These are phyloP conservation scores for Phoeniculus purpureus DNA, from an alignment of 2,797 vertebrate species.

Conservation along the genomic window DNA sequence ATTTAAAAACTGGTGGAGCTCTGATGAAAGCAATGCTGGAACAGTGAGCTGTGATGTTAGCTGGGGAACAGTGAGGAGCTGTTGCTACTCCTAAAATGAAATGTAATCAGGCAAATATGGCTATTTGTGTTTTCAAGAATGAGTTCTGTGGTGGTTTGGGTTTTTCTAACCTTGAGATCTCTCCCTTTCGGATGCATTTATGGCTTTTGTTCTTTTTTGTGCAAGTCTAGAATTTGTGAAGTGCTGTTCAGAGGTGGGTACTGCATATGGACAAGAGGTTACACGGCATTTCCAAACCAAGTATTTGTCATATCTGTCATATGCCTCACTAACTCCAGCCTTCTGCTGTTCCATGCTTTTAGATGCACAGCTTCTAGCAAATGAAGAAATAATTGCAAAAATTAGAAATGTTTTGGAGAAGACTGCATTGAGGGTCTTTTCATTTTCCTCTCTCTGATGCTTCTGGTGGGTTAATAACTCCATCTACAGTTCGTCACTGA, in stretches of 20 bases:
- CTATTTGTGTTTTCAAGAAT: neutral
- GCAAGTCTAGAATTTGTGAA: neutral
- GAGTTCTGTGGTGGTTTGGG: neutral
- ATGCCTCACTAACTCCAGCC: neutral
- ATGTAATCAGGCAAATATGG: neutral
- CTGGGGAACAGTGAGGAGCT: neutral
- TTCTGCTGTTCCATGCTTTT: neutral
- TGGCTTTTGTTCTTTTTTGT: neutral
- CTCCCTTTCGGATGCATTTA: neutral
- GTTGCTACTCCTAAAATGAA: neutral
- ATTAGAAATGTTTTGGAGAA: neutral
- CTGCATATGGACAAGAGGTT: neutral
- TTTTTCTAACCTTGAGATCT: neutral
- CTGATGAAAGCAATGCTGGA: neutral
- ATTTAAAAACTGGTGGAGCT: neutral
- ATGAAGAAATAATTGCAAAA: slow-evolving; percentile 6
- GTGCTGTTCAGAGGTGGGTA: neutral
- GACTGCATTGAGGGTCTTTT: neutral
- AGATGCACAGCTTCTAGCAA: neutral
- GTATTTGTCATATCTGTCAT: neutral
- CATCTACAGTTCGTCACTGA: slow-evolving; percentile 71
- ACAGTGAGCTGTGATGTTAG: neutral
- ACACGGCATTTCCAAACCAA: neutral
- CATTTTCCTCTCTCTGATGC: neutral
- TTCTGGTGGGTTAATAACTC: slow-evolving; percentile 61